Base-by-base conservation (phyloP, 2,888 invertebrate species). In the Rhaphigaster nebulosa region DNA sequence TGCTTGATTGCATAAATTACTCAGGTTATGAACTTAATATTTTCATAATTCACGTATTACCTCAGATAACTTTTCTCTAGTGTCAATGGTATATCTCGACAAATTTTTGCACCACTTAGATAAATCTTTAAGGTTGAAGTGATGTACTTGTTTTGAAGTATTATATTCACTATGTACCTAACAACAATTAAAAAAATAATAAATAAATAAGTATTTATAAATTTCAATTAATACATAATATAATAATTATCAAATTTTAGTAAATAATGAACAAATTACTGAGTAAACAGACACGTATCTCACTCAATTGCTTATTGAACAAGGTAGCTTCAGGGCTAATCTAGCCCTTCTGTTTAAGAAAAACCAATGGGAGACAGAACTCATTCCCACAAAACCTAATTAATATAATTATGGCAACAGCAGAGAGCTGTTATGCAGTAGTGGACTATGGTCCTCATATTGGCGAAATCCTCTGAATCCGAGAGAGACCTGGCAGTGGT, bases 111-210 rank as follows among this genome's bases (percentile, higher is more conserved):
- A 96, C 96, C 96, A 97, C 87, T 94, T 94, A n/a, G 96, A 96
- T 90, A 98, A 94, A 94, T 97, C 97, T 90, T 96, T 95, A 0
- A 97, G 96, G 87, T 96, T 97, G 94, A 97, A 97, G 91, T 95
- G 94, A 93, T 97, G 97, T 93, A 97, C 50, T 50, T 23, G n/a
- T 15, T 45, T 50, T 29, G 52, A 52, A 97, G 50, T 50, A 45
- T 23, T 70, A 76, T 89, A 70, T 60, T 56, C 13, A 88, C 34
- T 65, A 29, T 65, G 76, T 41, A 60, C 60, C 89, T 90, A 23
- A 88, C 23, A 50, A 26, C n/a, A n/a, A n/a, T n/a, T n/a, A n/a
- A 20, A 29, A 90, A 70, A 45, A 52, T 29, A 20, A 34, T 87
- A n/a, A 50, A 87, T 0, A 29, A 5, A 87, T 15, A n/a, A 38